Conservation (phyloP, 2,113 vertebrate genomes). For the Sphaerodactylus townsendi region DNA sequence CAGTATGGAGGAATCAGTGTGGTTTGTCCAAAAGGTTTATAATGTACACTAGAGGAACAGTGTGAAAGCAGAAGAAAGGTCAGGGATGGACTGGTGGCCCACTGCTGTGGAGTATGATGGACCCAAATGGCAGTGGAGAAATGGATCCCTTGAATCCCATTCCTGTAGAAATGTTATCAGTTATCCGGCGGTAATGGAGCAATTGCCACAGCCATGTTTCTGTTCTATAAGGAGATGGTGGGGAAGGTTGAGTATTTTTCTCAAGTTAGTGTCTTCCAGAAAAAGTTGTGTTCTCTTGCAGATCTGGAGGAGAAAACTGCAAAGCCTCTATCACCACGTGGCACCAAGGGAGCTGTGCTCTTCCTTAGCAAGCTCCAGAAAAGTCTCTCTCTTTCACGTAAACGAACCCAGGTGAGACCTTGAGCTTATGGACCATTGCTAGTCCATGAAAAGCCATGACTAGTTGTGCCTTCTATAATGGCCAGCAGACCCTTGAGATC, state of each 20-base stretch:
- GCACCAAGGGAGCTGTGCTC: conserved; percentile 78
- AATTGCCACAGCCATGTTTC: not conserved
- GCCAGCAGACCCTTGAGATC: not conserved
- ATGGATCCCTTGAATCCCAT: not conserved
- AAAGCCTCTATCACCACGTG: conserved; percentile 60
- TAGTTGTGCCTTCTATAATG: not conserved
- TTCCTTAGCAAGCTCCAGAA: conserved; percentile 93
- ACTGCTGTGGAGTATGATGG: not conserved
- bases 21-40: not conserved
- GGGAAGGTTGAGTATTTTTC: not conserved
- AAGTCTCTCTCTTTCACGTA: conserved; percentile 76
- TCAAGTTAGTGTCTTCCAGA: not conserved
- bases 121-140: not conserved
- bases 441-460: not conserved
- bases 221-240: not conserved
- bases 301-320: conserved; percentile 45
- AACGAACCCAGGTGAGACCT: conserved; percentile 64
- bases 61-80: not conserved
- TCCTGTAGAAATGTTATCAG: not conserved
- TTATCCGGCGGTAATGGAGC: not conserved
- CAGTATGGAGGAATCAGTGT: not conserved
- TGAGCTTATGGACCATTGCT: not conserved
- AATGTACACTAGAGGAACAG: not conserved
- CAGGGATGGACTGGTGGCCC: not conserved
- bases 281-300: conserved; percentile 39